Evolutionary conservation across 2,113 vertebrate genomes (phyloP), one percentile per base, ranked within the genome.

Genomic region (Thomomys bottae): DNA sequence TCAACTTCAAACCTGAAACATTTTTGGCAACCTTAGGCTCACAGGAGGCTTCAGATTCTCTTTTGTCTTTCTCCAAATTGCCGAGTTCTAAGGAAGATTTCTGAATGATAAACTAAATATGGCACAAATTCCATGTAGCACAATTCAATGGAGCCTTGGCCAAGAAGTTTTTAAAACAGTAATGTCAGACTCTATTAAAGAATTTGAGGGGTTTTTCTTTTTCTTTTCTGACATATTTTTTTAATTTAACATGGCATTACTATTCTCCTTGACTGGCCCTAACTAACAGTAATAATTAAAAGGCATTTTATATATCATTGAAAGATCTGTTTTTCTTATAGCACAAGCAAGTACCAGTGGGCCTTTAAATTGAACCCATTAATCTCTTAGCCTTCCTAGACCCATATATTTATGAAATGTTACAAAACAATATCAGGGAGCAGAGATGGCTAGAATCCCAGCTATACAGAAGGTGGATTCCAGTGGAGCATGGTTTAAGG

Each of bases 1-100:
- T 96, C 96, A 78, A 72, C 78, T 96, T 96, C 88, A 57, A 93
- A 70, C 45, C 71, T 79, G 84, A 81, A 94, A 92, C 79, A 88
- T 81, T 68, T 68, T 91, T 94, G 92, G n/a, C 95, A 88, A 67
- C 91, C 57, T 42, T 73, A 45, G 83, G 89, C 72, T 96, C 86
- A 93, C 82, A 72, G 64, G 71, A 6, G 54, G 54, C 24, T 83
- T 83, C 68, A 34, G 40, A 66, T 84, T 68, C 79, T 96, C 84
- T 96, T 96, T 91, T 91, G 79, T 91, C 78, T 95, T 91, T 38
- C 76, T 94, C 84, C 87, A 95, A 73, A 94, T 72, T 11, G 72
- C 49, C 5, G 89, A 54, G 57, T 34, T 92, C 76, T 45, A 0
- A 72, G 85, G 66, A 97, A 91, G 38, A 8, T 64, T 96, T 94